Evolutionary conservation across 2,113 vertebrate genomes (phyloP), one percentile per base, ranked within the genome.

Genomic region (Felis chaus): DNA sequence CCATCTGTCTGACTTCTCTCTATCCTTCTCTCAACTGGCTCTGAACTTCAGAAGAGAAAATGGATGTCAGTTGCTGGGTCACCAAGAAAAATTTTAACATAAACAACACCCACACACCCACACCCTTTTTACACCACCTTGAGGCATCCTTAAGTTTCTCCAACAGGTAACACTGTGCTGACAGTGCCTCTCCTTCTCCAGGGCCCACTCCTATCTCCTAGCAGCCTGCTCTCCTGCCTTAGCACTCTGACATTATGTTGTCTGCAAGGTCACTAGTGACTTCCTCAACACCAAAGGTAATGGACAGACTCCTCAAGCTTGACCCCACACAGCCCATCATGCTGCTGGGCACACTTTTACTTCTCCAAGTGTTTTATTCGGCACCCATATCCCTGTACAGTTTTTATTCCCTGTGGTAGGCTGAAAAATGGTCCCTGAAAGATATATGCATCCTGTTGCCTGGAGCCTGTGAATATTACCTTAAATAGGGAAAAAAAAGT

Each of bases 21-120:
- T 79, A n/a, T 7, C 36, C 27, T n/a, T 66, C 53, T 80, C 53
- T 88, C 31, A 80, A 65, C n/a, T 55, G 65, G 16, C 76, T 94
- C 55, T 86, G 73, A 78, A 71, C n/a, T 91, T 91, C n/a, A 39
- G 25, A 83, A 81, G 66, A 86, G 19, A 93, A 88, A 79, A 96
- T 69, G 29, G 11, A 68, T 86, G 13, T 29, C 25, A 91, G 66
- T 96, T 50, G 55, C 1, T 53, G 23, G 29, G 69, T 76, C 33
- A 33, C 71, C 15, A 73, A 85, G 69, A 45, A 79, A 81, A 53
- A 45, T 12, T 79, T 11, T 45, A 39, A 41, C 16, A 12, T 7
- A 39, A 3, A n/a, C 29, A 41, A 80, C 45, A 33, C 57, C 39
- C 33, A 31, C 12, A 57, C 2, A 33, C 25, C 74, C 45, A 65